Evolutionary conservation across 92 coral and sea anemone species (phyloP).

Genomic region (Heliopora coerulea): DNA sequence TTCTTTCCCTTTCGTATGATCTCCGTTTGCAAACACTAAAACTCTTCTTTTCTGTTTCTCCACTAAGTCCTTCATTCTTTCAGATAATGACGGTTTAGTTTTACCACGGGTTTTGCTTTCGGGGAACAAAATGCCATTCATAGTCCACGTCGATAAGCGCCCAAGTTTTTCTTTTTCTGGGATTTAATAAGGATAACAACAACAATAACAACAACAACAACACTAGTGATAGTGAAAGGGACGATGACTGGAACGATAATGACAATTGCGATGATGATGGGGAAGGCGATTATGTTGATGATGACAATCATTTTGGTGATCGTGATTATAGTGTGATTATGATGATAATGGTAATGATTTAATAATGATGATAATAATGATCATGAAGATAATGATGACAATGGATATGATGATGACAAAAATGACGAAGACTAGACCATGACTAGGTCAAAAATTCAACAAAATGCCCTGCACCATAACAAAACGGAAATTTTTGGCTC

Average conservation of each 20-base stretch:
- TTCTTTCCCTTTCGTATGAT: constrained; percentile 83
- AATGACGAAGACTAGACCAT: no score
- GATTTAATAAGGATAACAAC: background rate
- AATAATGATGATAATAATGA: no score
- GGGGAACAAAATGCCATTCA: constrained; percentile 85
- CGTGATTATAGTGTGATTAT: no score
- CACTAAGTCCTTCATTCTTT: constrained; percentile 90
- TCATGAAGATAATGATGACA: no score
- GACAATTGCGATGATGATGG: background rate
- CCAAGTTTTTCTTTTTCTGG: constrained; percentile 87
- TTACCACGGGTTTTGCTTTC: constrained; percentile 84
- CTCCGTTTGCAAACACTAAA: constrained; percentile 86
- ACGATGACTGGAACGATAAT: background rate
- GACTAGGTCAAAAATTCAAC: no score
- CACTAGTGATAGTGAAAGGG: no score
- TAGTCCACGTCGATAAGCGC: constrained; percentile 87
- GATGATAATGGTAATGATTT: no score
- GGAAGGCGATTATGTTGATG: background rate
- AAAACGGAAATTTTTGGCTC: no score
- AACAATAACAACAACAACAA: background rate
- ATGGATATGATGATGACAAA: no score
- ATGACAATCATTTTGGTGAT: no score
- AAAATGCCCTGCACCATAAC: no score
- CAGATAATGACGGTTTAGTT: constrained; percentile 74
- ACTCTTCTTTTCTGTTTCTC: constrained; percentile 91